Evolutionary conservation across 2,797 vertebrate species (phyloP).

Genomic region (Neosilurus hyrtlii): DNA sequence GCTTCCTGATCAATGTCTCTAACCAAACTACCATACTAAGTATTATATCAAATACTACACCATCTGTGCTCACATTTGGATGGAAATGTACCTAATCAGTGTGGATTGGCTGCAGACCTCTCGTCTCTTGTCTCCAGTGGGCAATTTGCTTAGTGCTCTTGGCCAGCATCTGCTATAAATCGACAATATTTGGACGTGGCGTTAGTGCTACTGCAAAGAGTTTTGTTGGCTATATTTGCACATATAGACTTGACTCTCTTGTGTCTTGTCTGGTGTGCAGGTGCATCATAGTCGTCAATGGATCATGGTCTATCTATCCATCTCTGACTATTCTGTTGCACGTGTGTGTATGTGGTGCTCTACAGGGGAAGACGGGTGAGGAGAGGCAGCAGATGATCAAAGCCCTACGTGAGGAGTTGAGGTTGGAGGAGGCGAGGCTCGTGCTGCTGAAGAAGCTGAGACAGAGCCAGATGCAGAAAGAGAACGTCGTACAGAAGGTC

Average conservation of each 20-base stretch:
- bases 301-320: slow-evolving; percentile 26
- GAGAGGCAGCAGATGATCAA: slow-evolving; percentile 86
- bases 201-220: slow-evolving; percentile 6
- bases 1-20: not conserved
- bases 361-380: slow-evolving; percentile 79
- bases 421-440: slow-evolving; percentile 82
- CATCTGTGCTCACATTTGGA: slow-evolving; percentile 34
- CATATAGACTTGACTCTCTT: not conserved
- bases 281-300: slow-evolving; percentile 29
- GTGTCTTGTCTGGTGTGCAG: not conserved
- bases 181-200: slow-evolving; percentile 11
- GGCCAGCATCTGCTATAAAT: slow-evolving; percentile 23
- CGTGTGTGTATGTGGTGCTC: slow-evolving; percentile 38
- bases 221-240: not conserved
- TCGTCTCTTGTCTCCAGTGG: slow-evolving; percentile 23
- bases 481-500: slow-evolving; percentile 86
- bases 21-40: slow-evolving; percentile 12
- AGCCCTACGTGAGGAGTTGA: slow-evolving; percentile 80
- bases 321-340: slow-evolving; percentile 13
- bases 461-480: slow-evolving; percentile 86
- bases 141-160: slow-evolving; percentile 19
- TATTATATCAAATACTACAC: slow-evolving; percentile 24
- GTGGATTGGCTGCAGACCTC: slow-evolving; percentile 13
- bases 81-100: slow-evolving; percentile 27
- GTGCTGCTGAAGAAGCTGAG: slow-evolving; percentile 84